These are phyloP conservation scores for Nycteola revayana DNA, from an alignment of 2,888 invertebrate species.

Conservation along the genomic window DNA sequence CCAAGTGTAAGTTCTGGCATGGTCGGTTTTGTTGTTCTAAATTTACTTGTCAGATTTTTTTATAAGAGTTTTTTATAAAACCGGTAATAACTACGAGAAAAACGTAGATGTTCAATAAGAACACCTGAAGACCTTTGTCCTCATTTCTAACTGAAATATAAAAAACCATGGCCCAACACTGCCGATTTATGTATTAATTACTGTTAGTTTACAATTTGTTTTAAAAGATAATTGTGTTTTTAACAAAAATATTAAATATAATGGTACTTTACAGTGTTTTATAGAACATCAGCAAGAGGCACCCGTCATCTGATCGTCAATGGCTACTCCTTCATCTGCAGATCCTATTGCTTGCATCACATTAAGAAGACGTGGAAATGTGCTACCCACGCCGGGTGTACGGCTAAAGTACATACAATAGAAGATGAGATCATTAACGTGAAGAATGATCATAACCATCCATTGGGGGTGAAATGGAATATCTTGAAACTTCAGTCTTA, in stretches of 20 bases:
- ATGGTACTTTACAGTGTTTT: slow-evolving; percentile 51
- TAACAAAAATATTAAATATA: not conserved
- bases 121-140: too few species aligned
- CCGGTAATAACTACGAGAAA: too few species aligned
- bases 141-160: too few species aligned
- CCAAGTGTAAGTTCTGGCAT: too few species aligned
- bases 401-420: slow-evolving; percentile 58
- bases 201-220: not conserved
- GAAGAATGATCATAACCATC: slow-evolving; percentile 52
- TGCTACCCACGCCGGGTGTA: slow-evolving; percentile 54
- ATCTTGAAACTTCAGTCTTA: slow-evolving; percentile 23
- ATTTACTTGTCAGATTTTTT: too few species aligned
- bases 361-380: slow-evolving; percentile 61
- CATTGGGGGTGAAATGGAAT: slow-evolving; percentile 23
- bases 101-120: too few species aligned
- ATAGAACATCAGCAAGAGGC: slow-evolving; percentile 55
- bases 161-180: too few species aligned
- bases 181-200: too few species aligned
- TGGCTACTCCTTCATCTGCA: slow-evolving; percentile 58
- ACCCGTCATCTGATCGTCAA: slow-evolving; percentile 53
- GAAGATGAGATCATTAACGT: slow-evolving; percentile 49
- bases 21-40: too few species aligned
- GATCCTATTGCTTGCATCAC: slow-evolving; percentile 53
- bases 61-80: too few species aligned
- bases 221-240: not conserved